A percentile compares a stretch with the other conserved stretches of the same genome.
Conservation (phyloP, 2,797 vertebrate species). For the Acropternis orthonyx region DNA sequence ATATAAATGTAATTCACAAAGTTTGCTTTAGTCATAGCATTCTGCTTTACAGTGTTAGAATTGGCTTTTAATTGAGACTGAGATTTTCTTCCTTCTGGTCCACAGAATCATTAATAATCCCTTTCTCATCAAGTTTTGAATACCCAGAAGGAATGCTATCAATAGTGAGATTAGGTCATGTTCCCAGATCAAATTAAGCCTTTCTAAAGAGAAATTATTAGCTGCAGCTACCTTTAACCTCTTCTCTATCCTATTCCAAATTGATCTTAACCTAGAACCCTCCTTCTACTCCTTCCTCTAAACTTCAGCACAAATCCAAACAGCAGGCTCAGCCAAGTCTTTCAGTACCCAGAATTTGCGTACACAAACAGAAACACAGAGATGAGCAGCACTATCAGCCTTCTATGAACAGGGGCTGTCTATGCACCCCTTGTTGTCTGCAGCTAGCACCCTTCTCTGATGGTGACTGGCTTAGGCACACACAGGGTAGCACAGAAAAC, state of each 20-base stretch:
- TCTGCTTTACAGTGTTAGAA: not conserved
- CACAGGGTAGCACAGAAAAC: not conserved
- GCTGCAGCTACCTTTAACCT: not conserved
- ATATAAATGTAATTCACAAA: not conserved
- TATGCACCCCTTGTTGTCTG: not conserved
- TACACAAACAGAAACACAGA: not conserved
- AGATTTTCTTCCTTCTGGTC: not conserved
- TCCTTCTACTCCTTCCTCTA: not conserved
- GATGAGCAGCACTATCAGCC: too few relatives aligned
- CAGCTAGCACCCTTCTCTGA: too few relatives aligned
- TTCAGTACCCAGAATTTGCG: not conserved
- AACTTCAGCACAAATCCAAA: not conserved
- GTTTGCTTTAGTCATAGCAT: not conserved
- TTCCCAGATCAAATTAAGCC: not conserved
- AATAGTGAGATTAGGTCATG: not conserved
- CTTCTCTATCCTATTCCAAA: not conserved
- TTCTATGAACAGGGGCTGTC: not conserved
- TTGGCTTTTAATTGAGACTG: not conserved
- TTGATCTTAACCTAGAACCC: rapidly evolving
- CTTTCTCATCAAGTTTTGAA: not conserved
- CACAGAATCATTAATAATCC: not conserved
- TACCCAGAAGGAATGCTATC: not conserved
- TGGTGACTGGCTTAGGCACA: rapidly evolving
- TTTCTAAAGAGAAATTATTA: not conserved
- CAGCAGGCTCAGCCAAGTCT: rapidly evolving